Conservation (phyloP, 2,113 vertebrate genomes). For the Paradoxurus hermaphroditus region DNA sequence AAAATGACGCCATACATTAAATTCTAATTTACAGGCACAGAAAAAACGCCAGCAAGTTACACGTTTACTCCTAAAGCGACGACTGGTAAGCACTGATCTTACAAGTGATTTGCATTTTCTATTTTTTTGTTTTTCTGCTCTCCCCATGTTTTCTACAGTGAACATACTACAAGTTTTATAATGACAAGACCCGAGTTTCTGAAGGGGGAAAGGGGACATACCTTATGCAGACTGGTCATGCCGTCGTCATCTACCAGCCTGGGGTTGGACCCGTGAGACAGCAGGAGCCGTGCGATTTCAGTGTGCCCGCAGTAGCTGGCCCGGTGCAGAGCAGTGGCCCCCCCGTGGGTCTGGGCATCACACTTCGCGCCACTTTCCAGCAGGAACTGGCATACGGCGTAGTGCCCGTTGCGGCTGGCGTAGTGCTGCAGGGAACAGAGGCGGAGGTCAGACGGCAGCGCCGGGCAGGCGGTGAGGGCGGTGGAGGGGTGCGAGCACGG, state of each 20-base stretch:
- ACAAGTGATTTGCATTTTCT: neutral
- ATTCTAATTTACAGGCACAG: neutral
- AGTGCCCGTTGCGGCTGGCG: slow-evolving; percentile 90
- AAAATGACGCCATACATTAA: neutral
- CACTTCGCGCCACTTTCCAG: slow-evolving; percentile 81
- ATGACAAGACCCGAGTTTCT: neutral
- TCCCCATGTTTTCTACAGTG: neutral
- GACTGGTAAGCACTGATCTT: neutral
- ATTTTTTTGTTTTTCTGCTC: neutral
- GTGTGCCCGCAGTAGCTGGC: slow-evolving; percentile 92
- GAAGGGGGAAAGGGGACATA: slow-evolving; percentile 29
- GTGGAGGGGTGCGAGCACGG: accelerated
- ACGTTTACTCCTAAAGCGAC: neutral
- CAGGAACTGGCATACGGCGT: slow-evolving; percentile 83
- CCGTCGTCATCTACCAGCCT: slow-evolving; percentile 85
- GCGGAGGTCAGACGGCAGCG: neutral
- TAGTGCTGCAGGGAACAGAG: slow-evolving; percentile 87
- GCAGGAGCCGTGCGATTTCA: slow-evolving; percentile 84
- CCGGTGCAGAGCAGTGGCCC: slow-evolving; percentile 91
- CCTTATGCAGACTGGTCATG: slow-evolving; percentile 91
- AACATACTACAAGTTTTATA: neutral
- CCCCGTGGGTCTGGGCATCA: slow-evolving; percentile 88
- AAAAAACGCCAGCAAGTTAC: neutral
- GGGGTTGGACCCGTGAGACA: slow-evolving; percentile 86
- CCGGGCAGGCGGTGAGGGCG: neutral